Evolutionary conservation across 1,140 invertebrate species (phyloP).

Genomic region (Caenorhabditis inopinata): DNA sequence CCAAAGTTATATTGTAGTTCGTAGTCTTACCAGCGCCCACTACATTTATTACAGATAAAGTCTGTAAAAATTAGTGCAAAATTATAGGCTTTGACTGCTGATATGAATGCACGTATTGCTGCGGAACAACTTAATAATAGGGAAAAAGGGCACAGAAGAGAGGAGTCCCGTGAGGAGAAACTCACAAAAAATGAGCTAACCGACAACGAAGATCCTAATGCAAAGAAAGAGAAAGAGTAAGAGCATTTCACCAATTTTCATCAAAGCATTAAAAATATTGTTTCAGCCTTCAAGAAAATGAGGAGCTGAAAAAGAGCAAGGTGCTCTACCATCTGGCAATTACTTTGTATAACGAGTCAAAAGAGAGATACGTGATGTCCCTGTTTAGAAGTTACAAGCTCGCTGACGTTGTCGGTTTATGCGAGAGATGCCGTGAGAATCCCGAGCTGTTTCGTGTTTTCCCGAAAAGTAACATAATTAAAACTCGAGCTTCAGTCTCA

Average conservation of each 20-base stretch:
- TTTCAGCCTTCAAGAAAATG: neutral
- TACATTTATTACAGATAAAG: no score
- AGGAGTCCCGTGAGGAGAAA: neutral
- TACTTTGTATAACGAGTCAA: constrained; percentile 3
- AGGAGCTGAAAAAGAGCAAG: neutral
- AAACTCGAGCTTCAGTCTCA: neutral
- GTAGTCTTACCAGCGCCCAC: no score
- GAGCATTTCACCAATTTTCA: neutral
- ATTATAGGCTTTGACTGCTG: neutral
- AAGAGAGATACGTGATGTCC: constrained; percentile 27
- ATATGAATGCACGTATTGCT: neutral
- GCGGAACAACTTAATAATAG: no score
- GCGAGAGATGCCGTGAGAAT: constrained; percentile 36
- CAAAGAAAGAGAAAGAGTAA: neutral
- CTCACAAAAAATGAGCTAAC: constrained; percentile 1
- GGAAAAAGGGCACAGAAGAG: no score
- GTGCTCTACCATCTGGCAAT: constrained; percentile 29
- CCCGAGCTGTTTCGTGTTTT: constrained; percentile 23
- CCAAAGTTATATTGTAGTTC: no score
- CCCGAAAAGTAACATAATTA: constrained; percentile 29
- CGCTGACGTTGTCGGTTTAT: constrained; percentile 33
- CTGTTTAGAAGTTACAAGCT: constrained; percentile 38
- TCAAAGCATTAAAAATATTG: neutral
- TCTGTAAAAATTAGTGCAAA: neutral
- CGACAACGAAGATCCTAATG: neutral